Percentiles rank a stretch among this genome's conserved stretches.
phyloP scores from a whole-genome alignment of 2,113 vertebrate genomes.

The Calypte anna region DNA sequence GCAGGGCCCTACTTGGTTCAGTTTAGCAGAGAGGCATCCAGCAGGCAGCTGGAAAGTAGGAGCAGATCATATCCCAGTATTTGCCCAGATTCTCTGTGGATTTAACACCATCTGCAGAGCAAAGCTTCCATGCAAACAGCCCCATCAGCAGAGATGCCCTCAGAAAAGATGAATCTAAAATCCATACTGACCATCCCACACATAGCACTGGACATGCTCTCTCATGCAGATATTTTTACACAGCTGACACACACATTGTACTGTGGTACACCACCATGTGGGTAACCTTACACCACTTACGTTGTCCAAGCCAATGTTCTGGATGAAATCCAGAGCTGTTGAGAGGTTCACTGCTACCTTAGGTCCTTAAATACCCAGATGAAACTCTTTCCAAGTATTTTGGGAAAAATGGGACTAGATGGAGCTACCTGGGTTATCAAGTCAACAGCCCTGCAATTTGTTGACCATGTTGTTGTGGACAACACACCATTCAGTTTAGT shows the following conservation, averaged over 20 bases:
- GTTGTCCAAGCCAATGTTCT: neutral
- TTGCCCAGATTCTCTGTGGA: neutral
- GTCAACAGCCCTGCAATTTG: neutral
- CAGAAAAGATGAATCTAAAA: neutral
- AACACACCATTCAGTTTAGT: fast-evolving
- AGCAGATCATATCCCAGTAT: neutral
- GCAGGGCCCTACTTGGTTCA: neutral
- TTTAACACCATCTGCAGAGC: neutral
- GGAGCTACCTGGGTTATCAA: neutral
- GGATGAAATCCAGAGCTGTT: neutral
- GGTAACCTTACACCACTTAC: neutral
- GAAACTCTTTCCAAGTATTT: neutral
- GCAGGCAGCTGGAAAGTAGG: neutral
- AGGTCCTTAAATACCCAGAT: neutral
- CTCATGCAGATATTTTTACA: neutral
- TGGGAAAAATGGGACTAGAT: neutral
- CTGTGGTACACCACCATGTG: too few relatives aligned
- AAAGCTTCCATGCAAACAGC: neutral
- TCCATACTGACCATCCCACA: neutral
- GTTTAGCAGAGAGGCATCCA: neutral
- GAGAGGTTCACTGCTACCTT: neutral
- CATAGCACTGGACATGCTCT: neutral
- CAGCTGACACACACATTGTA: neutral
- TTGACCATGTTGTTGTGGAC: neutral
- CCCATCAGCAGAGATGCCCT: neutral